These are phyloP conservation scores for Isichthys henryi DNA, from an alignment of 2,113 vertebrate genomes.

Conservation along the genomic window DNA sequence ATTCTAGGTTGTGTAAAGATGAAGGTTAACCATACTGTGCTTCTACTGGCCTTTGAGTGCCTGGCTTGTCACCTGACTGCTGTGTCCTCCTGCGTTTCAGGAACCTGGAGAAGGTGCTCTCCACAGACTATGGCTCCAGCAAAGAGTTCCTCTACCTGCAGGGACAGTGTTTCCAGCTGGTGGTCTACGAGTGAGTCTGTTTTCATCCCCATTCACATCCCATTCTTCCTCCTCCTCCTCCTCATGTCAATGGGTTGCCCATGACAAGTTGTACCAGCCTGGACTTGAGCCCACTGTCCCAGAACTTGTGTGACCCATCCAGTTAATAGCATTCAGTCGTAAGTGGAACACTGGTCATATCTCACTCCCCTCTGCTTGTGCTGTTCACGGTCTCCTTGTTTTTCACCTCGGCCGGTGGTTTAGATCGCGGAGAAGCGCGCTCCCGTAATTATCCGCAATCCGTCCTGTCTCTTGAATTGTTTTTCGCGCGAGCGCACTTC, in stretches of 20 bases:
- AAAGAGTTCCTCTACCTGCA: conserved; percentile 59
- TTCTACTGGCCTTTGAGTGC: background rate
- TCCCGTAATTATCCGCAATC: conserved; percentile 38
- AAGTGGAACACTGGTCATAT: background rate
- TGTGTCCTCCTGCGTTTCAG: conserved; percentile 27
- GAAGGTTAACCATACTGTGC: background rate
- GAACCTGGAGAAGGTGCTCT: conserved; percentile 48
- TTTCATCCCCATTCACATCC: conserved; percentile 48
- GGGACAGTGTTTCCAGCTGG: conserved; percentile 53
- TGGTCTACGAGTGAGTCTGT: conserved; percentile 57
- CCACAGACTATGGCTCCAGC: conserved; percentile 52
- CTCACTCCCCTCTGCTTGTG: background rate
- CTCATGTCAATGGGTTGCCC: background rate
- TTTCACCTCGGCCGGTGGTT: background rate
- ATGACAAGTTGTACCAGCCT: background rate
- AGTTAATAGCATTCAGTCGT: background rate
- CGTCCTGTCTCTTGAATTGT: conserved; percentile 19
- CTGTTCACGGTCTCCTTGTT: background rate
- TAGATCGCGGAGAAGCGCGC: background rate
- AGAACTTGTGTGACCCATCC: background rate
- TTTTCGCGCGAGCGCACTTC: background rate
- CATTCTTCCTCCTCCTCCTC: conserved; percentile 34
- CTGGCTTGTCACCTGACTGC: background rate
- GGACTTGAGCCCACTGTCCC: background rate
- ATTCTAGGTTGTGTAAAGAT: background rate